These are phyloP conservation scores for Sialia sialis DNA, from an alignment of 2,113 vertebrate species.

Conservation along the genomic window DNA sequence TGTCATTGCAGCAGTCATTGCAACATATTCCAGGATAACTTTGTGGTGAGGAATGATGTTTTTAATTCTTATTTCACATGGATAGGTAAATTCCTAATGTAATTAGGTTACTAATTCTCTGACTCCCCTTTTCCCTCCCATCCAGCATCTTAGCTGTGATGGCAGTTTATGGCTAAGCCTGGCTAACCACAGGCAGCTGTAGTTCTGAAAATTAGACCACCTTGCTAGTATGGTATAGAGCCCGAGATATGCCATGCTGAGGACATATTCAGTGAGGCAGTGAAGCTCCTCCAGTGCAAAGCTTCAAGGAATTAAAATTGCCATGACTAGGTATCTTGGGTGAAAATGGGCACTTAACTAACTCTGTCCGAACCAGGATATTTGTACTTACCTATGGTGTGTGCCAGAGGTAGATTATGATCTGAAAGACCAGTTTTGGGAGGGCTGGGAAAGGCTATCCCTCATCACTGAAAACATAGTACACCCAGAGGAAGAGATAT, in stretches of 20 bases:
- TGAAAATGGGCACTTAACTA: background rate
- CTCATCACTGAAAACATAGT: background rate
- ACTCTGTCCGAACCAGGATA: background rate
- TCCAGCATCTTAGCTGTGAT: background rate
- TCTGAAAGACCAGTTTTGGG: background rate
- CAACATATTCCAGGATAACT: background rate
- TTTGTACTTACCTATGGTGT: background rate
- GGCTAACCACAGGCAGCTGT: background rate
- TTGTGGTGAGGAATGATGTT: background rate
- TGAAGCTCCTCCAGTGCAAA: background rate
- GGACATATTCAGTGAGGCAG: background rate
- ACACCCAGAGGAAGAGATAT: background rate
- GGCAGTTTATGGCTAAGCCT: background rate
- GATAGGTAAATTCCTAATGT: background rate
- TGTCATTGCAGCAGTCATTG: background rate
- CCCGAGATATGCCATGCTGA: background rate
- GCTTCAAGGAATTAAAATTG: background rate
- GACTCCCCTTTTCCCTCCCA: background rate
- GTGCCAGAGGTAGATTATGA: background rate
- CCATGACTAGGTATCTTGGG: background rate
- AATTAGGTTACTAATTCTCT: background rate
- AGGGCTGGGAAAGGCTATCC: background rate
- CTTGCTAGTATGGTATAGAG: background rate
- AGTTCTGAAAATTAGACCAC: background rate
- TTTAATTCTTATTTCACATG: background rate